These are phyloP conservation scores for Epistrophe eligans DNA, from an alignment of 2,888 invertebrate genomes.

Conservation along the genomic window DNA sequence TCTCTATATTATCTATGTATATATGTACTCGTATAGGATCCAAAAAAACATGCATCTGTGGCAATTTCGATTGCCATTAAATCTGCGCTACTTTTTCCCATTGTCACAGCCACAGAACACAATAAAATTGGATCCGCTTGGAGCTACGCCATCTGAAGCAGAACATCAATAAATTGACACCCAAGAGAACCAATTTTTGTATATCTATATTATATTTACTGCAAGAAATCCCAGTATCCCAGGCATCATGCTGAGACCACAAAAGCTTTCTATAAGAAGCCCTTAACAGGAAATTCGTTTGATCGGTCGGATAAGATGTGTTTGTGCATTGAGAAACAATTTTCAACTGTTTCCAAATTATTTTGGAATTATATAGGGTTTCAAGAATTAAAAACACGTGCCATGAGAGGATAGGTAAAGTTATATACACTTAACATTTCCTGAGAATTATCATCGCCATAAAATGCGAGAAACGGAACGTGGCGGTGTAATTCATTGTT, in stretches of 20 bases:
- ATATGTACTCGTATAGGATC: not conserved
- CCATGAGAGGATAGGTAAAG: slow-evolving; percentile 3
- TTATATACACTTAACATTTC: slow-evolving; percentile 44
- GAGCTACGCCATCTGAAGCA: slow-evolving; percentile 18
- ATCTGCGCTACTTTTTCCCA: slow-evolving; percentile 54
- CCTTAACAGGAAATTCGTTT: slow-evolving; percentile 19
- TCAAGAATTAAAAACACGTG: slow-evolving; percentile 59
- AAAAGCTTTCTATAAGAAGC: slow-evolving; percentile 34
- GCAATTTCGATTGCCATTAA: slow-evolving; percentile 31
- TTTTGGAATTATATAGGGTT: slow-evolving; percentile 22
- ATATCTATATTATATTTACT: not conserved
- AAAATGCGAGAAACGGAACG: slow-evolving; percentile 18
- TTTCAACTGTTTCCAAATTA: slow-evolving; percentile 47
- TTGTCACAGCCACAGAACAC: slow-evolving; percentile 43
- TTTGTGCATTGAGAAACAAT: slow-evolving; percentile 45
- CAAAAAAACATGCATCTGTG: slow-evolving; percentile 23
- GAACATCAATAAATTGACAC: slow-evolving; percentile 56
- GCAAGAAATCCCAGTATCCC: slow-evolving; percentile 9
- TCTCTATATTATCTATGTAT: too few species aligned
- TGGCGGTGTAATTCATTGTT: slow-evolving; percentile 16
- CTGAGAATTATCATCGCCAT: slow-evolving; percentile 49
- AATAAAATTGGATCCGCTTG: slow-evolving; percentile 40
- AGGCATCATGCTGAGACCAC: slow-evolving; percentile 38
- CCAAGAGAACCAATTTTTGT: slow-evolving; percentile 54
- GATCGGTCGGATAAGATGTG: slow-evolving; percentile 49